A percentile compares a stretch with the other conserved stretches of the same genome.
These are phyloP conservation scores for Meghimatium bilineatum DNA, from an alignment of 2,888 invertebrate species.

Conservation along the genomic window DNA sequence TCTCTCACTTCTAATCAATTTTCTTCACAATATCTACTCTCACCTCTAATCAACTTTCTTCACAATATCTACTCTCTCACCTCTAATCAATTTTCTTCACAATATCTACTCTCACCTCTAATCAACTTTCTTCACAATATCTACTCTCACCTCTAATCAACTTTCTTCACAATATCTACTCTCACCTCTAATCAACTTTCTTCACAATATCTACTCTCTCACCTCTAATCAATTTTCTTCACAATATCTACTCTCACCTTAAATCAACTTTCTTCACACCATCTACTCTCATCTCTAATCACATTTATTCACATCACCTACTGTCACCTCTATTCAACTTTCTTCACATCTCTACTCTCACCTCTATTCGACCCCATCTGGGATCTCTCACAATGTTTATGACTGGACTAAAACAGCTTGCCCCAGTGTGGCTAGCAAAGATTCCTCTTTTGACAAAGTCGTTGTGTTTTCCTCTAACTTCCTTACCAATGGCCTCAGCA, in stretches of 20 bases:
- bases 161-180: not conserved
- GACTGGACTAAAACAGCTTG: constrained; percentile 51
- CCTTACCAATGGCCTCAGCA: constrained; percentile 36
- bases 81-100: not conserved
- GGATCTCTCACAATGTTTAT: constrained; percentile 70
- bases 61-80: not conserved
- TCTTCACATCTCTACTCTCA: constrained; percentile 37
- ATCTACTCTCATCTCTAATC: not conserved
- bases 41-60: not conserved
- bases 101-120: not conserved
- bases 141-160: not conserved
- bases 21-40: not conserved
- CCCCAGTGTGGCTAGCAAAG: constrained; percentile 55
- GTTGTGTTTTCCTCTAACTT: constrained; percentile 51
- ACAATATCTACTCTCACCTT: not conserved
- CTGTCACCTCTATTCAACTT: no score
- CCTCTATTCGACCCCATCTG: constrained; percentile 75
- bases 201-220: not conserved
- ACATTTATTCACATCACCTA: no score
- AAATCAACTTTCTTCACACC: not conserved
- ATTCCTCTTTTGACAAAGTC: constrained; percentile 43
- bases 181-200: not conserved
- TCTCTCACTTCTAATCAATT: not conserved
- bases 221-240: not conserved
- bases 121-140: not conserved